These are phyloP conservation scores for Gadus macrocephalus DNA, from an alignment of 2,113 vertebrate genomes.

Conservation along the genomic window DNA sequence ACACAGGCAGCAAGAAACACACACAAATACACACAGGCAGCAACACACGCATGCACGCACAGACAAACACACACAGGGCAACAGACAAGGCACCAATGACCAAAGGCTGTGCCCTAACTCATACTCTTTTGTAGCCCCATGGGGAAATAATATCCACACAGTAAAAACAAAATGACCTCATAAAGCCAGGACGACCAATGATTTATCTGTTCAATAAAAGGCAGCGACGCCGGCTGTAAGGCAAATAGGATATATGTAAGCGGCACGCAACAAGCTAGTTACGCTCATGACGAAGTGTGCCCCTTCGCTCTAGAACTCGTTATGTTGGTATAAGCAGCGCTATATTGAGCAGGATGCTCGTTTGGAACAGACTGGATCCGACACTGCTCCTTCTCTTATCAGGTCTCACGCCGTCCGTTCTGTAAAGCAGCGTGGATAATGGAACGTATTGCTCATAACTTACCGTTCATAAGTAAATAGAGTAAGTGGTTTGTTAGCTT, in stretches of 20 bases:
- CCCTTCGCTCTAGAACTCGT: no score
- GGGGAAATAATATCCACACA: slow-evolving; percentile 37
- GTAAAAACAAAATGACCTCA: slow-evolving; percentile 51
- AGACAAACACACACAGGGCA: slow-evolving; percentile 3
- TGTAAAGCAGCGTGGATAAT: no score
- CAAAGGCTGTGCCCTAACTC: slow-evolving; percentile 19
- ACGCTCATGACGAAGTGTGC: slow-evolving; percentile 22
- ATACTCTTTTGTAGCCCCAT: slow-evolving; percentile 28
- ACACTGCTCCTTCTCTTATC: no score
- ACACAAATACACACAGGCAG: no score
- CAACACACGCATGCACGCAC: no score
- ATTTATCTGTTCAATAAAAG: slow-evolving; percentile 50
- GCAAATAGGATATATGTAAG: slow-evolving; percentile 29
- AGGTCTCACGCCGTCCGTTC: no score
- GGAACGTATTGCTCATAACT: no score
- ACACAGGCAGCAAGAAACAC: background rate
- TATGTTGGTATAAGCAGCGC: no score
- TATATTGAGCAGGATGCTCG: no score
- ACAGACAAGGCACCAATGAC: background rate
- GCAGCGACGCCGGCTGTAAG: slow-evolving; percentile 24
- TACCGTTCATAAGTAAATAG: no score
- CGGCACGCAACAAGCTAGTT: slow-evolving; percentile 32
- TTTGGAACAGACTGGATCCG: no score
- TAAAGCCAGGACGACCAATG: slow-evolving; percentile 35
- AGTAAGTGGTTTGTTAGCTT: no score